A percentile compares a stretch with the other conserved stretches of the same genome.
Evolutionary conservation across 2,888 invertebrate genomes (phyloP).

Genomic region (Galerucella calmariensis): DNA sequence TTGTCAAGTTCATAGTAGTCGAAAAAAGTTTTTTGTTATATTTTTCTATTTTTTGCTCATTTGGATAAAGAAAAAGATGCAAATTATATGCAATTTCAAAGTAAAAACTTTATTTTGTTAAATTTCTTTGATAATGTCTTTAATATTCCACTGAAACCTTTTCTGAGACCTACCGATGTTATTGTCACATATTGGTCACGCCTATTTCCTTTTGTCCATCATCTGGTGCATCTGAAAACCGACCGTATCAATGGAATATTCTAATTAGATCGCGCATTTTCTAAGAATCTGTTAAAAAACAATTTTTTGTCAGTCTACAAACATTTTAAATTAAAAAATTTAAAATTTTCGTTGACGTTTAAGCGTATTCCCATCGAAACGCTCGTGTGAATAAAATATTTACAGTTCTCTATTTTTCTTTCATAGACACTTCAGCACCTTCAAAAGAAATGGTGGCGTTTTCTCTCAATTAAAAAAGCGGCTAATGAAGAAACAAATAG

Average conservation of each 20-base stretch:
- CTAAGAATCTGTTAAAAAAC: slow-evolving; percentile 16
- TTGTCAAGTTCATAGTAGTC: too few relatives aligned
- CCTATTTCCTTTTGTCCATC: slow-evolving; percentile 56
- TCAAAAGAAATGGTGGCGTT: slow-evolving; percentile 28
- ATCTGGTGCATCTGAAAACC: slow-evolving; percentile 46
- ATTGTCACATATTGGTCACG: slow-evolving; percentile 47
- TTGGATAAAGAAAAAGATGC: too few relatives aligned
- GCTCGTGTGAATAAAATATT: neutral
- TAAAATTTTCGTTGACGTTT: too few relatives aligned
- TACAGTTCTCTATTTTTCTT: slow-evolving; percentile 22
- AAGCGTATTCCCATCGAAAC: neutral
- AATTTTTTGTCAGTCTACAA: neutral
- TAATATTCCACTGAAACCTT: slow-evolving; percentile 46
- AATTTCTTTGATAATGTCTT: slow-evolving; percentile 6
- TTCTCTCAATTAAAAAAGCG: slow-evolving; percentile 38
- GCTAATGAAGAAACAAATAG: slow-evolving; percentile 45
- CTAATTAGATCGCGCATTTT: slow-evolving; percentile 39
- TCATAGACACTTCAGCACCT: slow-evolving; percentile 29
- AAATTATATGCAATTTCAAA: too few relatives aligned
- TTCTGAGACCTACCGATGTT: slow-evolving; percentile 52
- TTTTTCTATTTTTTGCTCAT: too few relatives aligned
- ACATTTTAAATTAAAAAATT: too few relatives aligned
- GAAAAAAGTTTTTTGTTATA: too few relatives aligned
- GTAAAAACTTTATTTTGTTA: neutral
- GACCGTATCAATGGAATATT: slow-evolving; percentile 15